These are phyloP conservation scores for Phalera bucephala DNA, from an alignment of 2,888 invertebrate species.

Conservation along the genomic window DNA sequence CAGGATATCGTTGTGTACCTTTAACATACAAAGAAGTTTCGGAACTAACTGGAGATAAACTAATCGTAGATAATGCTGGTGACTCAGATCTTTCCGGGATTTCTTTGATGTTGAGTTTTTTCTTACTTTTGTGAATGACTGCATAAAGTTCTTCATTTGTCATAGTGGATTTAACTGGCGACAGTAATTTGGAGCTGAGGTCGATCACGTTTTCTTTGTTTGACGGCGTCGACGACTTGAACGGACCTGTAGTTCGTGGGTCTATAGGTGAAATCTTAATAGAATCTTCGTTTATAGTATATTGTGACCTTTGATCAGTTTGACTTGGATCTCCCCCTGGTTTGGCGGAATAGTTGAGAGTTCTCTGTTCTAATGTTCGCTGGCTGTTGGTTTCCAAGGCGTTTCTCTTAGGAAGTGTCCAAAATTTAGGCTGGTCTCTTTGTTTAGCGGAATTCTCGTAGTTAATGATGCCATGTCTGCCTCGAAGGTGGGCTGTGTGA, in stretches of 20 bases:
- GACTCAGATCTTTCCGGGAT: slow-evolving; percentile 75
- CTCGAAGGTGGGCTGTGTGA: slow-evolving; percentile 62
- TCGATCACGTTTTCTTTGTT: slow-evolving; percentile 76
- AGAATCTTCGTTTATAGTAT: slow-evolving; percentile 55
- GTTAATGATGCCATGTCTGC: slow-evolving; percentile 59
- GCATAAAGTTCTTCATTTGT: slow-evolving; percentile 91
- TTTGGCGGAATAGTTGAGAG: slow-evolving; percentile 42
- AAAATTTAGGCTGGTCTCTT: slow-evolving; percentile 76
- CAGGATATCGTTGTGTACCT: slow-evolving; percentile 76
- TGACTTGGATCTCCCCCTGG: slow-evolving; percentile 27
- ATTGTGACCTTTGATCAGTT: slow-evolving; percentile 28
- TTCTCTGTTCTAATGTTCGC: slow-evolving; percentile 31
- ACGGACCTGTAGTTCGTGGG: slow-evolving; percentile 82
- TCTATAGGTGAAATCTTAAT: slow-evolving; percentile 87
- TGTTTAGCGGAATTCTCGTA: slow-evolving; percentile 50
- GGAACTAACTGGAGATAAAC: slow-evolving; percentile 77
- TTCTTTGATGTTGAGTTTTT: slow-evolving; percentile 86
- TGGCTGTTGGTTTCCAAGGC: slow-evolving; percentile 38
- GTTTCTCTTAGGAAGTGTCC: slow-evolving; percentile 81
- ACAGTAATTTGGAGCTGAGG: slow-evolving; percentile 78
- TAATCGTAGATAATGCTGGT: slow-evolving; percentile 68
- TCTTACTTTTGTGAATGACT: slow-evolving; percentile 90
- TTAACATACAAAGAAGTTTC: slow-evolving; percentile 71
- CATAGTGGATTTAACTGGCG: slow-evolving; percentile 88
- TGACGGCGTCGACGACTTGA: slow-evolving; percentile 88